These are phyloP conservation scores for Drosophila sp. DNA, from an alignment of 1,140 invertebrate genomes.

Conservation along the genomic window DNA sequence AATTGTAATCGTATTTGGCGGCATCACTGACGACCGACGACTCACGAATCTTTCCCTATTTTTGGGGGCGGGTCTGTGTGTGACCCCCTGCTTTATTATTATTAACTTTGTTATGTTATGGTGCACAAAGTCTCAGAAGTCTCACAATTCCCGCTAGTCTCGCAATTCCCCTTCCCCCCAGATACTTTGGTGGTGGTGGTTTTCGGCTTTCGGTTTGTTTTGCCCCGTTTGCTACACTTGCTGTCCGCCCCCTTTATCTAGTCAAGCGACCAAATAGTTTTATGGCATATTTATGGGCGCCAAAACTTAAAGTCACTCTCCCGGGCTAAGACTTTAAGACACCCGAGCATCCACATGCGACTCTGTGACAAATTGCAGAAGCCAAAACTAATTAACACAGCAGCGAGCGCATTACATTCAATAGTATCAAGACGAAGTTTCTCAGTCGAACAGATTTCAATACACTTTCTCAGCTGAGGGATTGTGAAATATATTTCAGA, in stretches of 20 bases:
- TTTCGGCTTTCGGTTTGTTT: slow-evolving; percentile 29
- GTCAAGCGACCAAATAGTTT: slow-evolving; percentile 73
- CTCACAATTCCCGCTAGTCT: slow-evolving; percentile 40
- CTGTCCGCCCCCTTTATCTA: slow-evolving; percentile 79
- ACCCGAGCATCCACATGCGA: slow-evolving; percentile 55
- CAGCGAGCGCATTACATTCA: slow-evolving; percentile 51
- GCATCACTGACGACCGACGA: slow-evolving; percentile 55
- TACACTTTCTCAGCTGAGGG: slow-evolving; percentile 5
- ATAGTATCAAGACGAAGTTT: slow-evolving; percentile 10
- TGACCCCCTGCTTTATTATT: slow-evolving; percentile 70
- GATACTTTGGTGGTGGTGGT: slow-evolving; percentile 14
- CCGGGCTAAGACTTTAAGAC: slow-evolving; percentile 76
- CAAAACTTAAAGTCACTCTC: slow-evolving; percentile 74
- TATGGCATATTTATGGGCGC: slow-evolving; percentile 82
- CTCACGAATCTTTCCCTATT: slow-evolving; percentile 7
- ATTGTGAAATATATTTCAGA: neutral
- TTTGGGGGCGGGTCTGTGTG: slow-evolving; percentile 1
- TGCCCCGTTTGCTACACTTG: slow-evolving; percentile 65
- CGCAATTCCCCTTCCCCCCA: slow-evolving; percentile 20
- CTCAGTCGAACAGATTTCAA: slow-evolving; percentile 21
- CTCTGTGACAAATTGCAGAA: slow-evolving; percentile 71
- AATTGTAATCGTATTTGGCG: slow-evolving; percentile 81
- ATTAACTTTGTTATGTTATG: slow-evolving; percentile 82
- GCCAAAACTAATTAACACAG: slow-evolving; percentile 75
- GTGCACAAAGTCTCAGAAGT: slow-evolving; percentile 60